Evolutionary conservation across 2,113 vertebrate genomes (phyloP), one percentile per base, ranked within the genome.

Genomic region (Scomber colias): DNA sequence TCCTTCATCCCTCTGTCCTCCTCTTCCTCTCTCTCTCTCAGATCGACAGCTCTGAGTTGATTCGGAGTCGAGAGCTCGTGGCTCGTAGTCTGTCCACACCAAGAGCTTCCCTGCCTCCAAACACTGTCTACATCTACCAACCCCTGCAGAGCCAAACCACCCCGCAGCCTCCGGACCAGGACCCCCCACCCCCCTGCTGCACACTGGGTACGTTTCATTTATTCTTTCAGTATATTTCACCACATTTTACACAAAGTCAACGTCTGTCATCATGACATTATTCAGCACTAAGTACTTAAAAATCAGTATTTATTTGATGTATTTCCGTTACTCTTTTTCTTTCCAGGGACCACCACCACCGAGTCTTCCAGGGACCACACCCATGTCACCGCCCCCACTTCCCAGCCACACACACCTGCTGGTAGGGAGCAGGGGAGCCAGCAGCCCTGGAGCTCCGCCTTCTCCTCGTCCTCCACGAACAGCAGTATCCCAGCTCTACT

Each of bases 111-210:
- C 95, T 96, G 93, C 96, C 94, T 94, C 96, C 96, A 71, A 99
- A 99, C 92, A 94, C 97, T 85, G 95, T 99, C 89, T 99, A 99
- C 95, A 96, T 99, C 97, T 99, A 97, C 96, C 96, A 94, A 84
- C 96, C 97, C 92, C 95, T 94, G 93, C 84, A 70, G 62, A 75
- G 94, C 93, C 79, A 56, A 3, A 44, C n/a, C 69, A 55, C 95
- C 90, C 95, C 94, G 93, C 83, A 72, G 71, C 92, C 90, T 90
- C 94, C 92, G 83, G 94, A 90, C 84, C 94, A 12, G 64, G 65
- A 67, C 50, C 91, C 93, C 83, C 31, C 54, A 0, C 54, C 4
- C 19, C 55, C 48, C 83, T 3, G 55, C 64, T 49, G 55, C 68
- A 57, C 81, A 44, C 76, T 30, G 30, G 90, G 91, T 92, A 83